These are phyloP conservation scores for Sesia apiformis DNA, from an alignment of 2,888 invertebrate genomes.

Conservation along the genomic window DNA sequence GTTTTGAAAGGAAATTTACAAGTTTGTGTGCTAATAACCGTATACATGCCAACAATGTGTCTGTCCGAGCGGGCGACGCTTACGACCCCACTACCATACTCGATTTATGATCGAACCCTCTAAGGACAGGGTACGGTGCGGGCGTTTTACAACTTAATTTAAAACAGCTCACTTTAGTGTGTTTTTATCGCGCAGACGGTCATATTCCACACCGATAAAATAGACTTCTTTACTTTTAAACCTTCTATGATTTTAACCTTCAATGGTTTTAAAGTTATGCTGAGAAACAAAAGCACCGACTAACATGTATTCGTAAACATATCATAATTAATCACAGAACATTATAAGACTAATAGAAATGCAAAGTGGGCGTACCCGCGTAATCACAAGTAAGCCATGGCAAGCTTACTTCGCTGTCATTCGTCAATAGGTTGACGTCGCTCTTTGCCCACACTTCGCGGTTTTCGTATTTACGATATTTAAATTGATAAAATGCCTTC, in stretches of 20 bases:
- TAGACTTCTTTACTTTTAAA: neutral
- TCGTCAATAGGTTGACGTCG: too few relatives aligned
- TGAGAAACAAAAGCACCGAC: neutral
- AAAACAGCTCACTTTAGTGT: conserved; percentile 38
- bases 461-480: too few relatives aligned
- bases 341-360: too few relatives aligned
- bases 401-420: too few relatives aligned
- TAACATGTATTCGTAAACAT: neutral
- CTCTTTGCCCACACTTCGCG: too few relatives aligned
- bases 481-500: too few relatives aligned
- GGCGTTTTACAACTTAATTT: conserved; percentile 62
- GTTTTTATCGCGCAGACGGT: conserved; percentile 22
- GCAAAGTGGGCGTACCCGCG: too few relatives aligned
- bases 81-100: conserved; percentile 50
- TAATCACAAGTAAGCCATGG: too few relatives aligned
- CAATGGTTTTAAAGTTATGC: too few relatives aligned
- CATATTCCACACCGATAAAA: conserved; percentile 14
- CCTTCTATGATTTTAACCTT: neutral
- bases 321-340: neutral
- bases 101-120: conserved; percentile 58
- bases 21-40: conserved; percentile 52
- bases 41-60: conserved; percentile 54
- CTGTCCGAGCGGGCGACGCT: conserved; percentile 40
- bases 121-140: conserved; percentile 38
- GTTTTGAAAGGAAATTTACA: conserved; percentile 58